Conservation (phyloP, 2,797 vertebrate genomes). For the Enteromius treurensis region DNA sequence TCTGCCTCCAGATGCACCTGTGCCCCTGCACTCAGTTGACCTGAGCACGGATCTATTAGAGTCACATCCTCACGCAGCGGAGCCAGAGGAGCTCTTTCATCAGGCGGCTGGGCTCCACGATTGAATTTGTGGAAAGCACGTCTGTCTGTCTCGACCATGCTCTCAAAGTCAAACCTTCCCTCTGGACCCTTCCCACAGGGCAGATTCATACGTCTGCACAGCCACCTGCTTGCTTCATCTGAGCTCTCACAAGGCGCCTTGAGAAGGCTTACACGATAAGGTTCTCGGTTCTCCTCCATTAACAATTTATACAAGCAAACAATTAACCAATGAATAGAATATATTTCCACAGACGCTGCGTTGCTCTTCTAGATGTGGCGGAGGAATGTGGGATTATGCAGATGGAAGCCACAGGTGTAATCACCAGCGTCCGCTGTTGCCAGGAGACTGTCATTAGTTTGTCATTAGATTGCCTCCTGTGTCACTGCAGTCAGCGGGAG, state of each 20-base stretch:
- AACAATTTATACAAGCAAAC: neutral
- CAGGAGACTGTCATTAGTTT: constrained; percentile 64
- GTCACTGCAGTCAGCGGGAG: constrained; percentile 37
- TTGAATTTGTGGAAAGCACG: constrained; percentile 63
- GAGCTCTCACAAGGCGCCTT: constrained; percentile 26
- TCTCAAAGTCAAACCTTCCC: constrained; percentile 61
- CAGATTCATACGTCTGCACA: constrained; percentile 47
- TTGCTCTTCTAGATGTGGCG: neutral
- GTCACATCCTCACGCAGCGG: constrained; percentile 68
- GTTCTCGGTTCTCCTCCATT: constrained; percentile 9
- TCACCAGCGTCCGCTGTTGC: constrained; percentile 62
- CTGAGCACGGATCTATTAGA: constrained; percentile 69
- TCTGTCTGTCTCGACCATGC: constrained; percentile 65
- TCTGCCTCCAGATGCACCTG: constrained; percentile 62
- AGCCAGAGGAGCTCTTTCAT: constrained; percentile 58
- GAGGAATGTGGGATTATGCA: constrained; percentile 19
- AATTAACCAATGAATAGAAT: neutral
- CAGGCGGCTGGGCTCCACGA: constrained; percentile 46
- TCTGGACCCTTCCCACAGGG: constrained; percentile 62
- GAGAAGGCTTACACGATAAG: neutral
- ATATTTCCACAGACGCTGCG: neutral
- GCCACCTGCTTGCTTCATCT: constrained; percentile 37
- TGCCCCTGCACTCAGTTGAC: constrained; percentile 73
- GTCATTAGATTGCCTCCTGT: constrained; percentile 45
- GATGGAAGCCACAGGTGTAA: constrained; percentile 23